phyloP scores from a whole-genome alignment of 2,113 vertebrate species.

The Syrrhaptes paradoxus region DNA sequence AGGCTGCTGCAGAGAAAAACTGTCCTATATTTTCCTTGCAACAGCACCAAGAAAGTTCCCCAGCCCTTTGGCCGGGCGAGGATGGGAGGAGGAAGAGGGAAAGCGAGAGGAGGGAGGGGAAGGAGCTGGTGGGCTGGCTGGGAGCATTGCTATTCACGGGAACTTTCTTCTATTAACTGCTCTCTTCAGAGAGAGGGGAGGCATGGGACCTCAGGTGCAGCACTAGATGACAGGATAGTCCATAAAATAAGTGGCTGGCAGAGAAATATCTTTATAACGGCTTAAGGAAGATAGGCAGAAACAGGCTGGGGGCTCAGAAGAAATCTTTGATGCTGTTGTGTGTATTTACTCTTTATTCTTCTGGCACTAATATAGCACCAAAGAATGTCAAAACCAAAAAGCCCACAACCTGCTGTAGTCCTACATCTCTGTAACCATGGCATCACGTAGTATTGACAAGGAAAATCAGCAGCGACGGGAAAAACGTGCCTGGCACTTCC shows the following conservation, averaged over 20 bases:
- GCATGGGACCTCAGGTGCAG: neutral
- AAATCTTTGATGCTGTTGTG: conserved; percentile 7
- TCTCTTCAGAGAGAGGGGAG: neutral
- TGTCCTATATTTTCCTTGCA: neutral
- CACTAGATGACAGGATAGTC: neutral
- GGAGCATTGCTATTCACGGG: neutral
- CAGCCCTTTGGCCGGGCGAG: neutral
- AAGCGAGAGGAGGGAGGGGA: neutral
- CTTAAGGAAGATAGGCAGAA: conserved; percentile 8
- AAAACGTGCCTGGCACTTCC: neutral
- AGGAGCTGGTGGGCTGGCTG: neutral
- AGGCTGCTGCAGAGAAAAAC: neutral
- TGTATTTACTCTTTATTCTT: conserved; percentile 59
- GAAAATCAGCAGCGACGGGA: neutral
- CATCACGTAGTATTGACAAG: neutral
- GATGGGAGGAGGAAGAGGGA: neutral
- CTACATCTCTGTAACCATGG: neutral
- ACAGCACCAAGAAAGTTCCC: neutral
- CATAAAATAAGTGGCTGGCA: neutral
- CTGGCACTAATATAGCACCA: conserved; percentile 39
- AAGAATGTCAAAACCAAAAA: neutral
- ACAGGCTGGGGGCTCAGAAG: neutral
- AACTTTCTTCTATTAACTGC: neutral
- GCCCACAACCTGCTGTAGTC: neutral
- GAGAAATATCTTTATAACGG: neutral